Percentiles rank a stretch among this genome's conserved stretches.
phyloP scores from a whole-genome alignment of 2,888 invertebrate species.

The Papilio demoleus region DNA sequence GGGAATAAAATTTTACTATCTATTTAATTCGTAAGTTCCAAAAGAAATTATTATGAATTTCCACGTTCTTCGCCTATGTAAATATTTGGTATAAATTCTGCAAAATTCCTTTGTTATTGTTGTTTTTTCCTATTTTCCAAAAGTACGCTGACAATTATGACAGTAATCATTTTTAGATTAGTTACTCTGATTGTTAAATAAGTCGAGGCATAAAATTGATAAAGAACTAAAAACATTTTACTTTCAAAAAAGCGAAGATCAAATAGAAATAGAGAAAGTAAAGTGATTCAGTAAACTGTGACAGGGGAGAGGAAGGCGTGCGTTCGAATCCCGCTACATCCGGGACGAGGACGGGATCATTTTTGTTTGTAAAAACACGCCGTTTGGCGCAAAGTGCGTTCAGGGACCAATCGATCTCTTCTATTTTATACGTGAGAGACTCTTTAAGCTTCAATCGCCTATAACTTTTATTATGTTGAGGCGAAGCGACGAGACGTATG shows the following conservation, averaged over 20 bases:
- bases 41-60: not conserved
- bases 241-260: constrained; percentile 12
- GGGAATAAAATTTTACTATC: not conserved
- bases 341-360: constrained; percentile 25
- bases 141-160: too few relatives aligned
- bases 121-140: not conserved
- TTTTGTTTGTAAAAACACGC: constrained; percentile 24
- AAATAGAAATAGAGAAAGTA: constrained; percentile 20
- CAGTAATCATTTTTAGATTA: too few relatives aligned
- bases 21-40: not conserved
- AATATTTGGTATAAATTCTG: not conserved
- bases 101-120: not conserved
- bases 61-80: not conserved
- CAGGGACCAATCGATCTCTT: constrained; percentile 11
- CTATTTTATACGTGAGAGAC: constrained; percentile 9
- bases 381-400: constrained; percentile 7
- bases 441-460: constrained; percentile 5
- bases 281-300: constrained; percentile 15
- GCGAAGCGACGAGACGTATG: not conserved
- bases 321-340: constrained; percentile 14
- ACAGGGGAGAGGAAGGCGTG: not conserved
- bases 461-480: not conserved
- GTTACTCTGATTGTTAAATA: too few relatives aligned
- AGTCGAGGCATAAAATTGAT: not conserved
- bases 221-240: not conserved